Evolutionary conservation across 2,888 invertebrate species (phyloP).

Genomic region (Mactromeris polynyma): DNA sequence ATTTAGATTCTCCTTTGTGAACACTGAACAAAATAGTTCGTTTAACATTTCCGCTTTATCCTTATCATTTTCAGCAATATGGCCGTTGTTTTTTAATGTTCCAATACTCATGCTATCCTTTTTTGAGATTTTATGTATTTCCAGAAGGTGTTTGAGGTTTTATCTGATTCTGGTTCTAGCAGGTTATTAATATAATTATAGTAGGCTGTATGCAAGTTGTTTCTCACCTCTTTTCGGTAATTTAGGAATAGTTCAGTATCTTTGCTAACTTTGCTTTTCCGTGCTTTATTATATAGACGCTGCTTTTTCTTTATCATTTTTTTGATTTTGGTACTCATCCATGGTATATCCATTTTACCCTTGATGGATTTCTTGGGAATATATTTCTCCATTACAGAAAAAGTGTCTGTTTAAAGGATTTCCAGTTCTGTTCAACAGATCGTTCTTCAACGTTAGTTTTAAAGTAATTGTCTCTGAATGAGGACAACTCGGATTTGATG

Average conservation of each 20-base stretch:
- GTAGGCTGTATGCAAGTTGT: conserved; percentile 29
- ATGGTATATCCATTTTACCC: conserved; percentile 1
- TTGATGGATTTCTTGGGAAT: not conserved
- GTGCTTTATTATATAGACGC: conserved; percentile 27
- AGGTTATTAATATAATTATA: conserved; percentile 36
- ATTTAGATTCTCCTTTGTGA: conserved; percentile 35
- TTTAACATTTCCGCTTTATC: conserved; percentile 50
- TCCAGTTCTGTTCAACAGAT: conserved; percentile 29
- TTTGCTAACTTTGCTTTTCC: not conserved
- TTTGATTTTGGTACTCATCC: conserved; percentile 8
- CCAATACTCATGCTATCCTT: conserved; percentile 40
- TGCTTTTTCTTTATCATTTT: conserved; percentile 27
- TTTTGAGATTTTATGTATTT: conserved; percentile 43
- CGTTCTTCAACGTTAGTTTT: not conserved
- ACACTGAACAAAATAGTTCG: conserved; percentile 35
- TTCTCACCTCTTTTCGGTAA: not conserved
- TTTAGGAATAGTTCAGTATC: not conserved
- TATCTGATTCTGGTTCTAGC: conserved; percentile 41
- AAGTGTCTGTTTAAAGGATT: not conserved
- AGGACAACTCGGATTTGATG: not conserved
- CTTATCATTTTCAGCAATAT: conserved; percentile 30
- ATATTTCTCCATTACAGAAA: not conserved
- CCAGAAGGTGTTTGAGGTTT: conserved; percentile 24
- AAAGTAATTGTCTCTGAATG: not conserved
- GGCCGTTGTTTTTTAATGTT: conserved; percentile 35